A percentile compares a stretch with the other conserved stretches of the same genome.
Conservation (phyloP, 1,140 invertebrate species). For the Zaprionus inermis region DNA sequence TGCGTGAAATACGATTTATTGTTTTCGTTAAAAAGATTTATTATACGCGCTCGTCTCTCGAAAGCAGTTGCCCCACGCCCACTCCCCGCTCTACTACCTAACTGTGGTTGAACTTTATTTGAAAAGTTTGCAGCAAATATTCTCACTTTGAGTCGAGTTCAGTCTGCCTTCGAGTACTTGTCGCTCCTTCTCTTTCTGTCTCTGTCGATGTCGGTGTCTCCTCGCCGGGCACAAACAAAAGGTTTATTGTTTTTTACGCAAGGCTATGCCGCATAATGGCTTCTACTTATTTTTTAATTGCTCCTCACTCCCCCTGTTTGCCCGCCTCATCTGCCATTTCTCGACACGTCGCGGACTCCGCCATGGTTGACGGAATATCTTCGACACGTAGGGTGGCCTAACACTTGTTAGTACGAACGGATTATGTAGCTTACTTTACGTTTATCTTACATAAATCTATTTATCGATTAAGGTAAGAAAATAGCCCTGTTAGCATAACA, state of each 20-base stretch:
- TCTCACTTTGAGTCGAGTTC: conserved; percentile 27
- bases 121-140: conserved; percentile 68
- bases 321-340: not conserved
- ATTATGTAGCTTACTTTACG: not conserved
- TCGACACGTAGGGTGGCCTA: not conserved
- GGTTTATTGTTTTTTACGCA: conserved; percentile 20
- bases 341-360: not conserved
- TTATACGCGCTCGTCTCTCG: conserved; percentile 54
- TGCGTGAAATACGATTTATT: conserved; percentile 81
- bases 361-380: not conserved
- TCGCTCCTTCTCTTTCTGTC: not conserved
- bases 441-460: not conserved
- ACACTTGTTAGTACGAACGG: not conserved
- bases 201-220: not conserved
- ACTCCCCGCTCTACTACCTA: not conserved
- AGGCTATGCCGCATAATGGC: conserved; percentile 21
- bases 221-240: conserved; percentile 1
- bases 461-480: no score
- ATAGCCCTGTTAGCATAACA: no score
- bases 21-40: conserved; percentile 82
- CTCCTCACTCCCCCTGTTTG: not conserved
- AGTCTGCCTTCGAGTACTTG: not conserved
- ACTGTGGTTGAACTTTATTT: conserved; percentile 68
- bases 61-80: conserved; percentile 12
- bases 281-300: conserved; percentile 23